Conservation (phyloP, 2,113 vertebrate species). For the Periophthalmodon schlosseri region DNA sequence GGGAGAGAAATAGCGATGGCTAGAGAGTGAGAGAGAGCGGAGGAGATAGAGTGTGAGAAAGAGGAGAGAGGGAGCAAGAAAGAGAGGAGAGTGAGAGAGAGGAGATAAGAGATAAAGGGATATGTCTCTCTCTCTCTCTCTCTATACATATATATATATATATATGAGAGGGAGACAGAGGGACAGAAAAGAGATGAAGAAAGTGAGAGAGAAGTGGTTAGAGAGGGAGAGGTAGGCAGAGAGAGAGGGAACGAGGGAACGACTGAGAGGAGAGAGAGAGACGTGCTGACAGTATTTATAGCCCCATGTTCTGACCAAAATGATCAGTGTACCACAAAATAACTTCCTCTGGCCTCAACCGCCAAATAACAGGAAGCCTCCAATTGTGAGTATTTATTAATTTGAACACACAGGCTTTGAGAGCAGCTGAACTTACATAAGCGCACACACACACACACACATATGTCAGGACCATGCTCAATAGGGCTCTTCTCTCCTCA, state of each 20-base stretch:
- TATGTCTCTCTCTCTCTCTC: no score
- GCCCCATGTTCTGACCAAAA: conserved; percentile 80
- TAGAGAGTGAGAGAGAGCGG: neutral
- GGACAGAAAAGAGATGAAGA: conserved; percentile 51
- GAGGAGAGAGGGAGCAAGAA: neutral
- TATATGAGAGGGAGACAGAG: conserved; percentile 49
- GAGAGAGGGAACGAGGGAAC: conserved; percentile 52
- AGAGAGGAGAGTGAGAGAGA: neutral
- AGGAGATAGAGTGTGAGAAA: neutral
- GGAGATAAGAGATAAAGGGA: neutral
- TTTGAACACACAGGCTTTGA: conserved; percentile 50
- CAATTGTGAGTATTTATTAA: conserved; percentile 83
- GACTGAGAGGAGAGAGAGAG: conserved; percentile 38
- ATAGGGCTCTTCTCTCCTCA: conserved; percentile 64
- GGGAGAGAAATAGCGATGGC: accelerated
- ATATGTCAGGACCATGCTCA: conserved; percentile 37
- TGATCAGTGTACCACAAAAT: conserved; percentile 83
- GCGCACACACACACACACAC: conserved; percentile 35
- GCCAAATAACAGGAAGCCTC: conserved; percentile 84
- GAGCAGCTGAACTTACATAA: conserved; percentile 22
- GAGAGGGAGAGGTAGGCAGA: conserved; percentile 6
- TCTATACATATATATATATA: neutral
- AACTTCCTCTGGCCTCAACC: conserved; percentile 79
- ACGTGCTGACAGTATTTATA: conserved; percentile 80
- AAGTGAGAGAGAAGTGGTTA: conserved; percentile 17